Conservation (phyloP, 2,888 invertebrate species). For the Gandaritis pyraliata region DNA sequence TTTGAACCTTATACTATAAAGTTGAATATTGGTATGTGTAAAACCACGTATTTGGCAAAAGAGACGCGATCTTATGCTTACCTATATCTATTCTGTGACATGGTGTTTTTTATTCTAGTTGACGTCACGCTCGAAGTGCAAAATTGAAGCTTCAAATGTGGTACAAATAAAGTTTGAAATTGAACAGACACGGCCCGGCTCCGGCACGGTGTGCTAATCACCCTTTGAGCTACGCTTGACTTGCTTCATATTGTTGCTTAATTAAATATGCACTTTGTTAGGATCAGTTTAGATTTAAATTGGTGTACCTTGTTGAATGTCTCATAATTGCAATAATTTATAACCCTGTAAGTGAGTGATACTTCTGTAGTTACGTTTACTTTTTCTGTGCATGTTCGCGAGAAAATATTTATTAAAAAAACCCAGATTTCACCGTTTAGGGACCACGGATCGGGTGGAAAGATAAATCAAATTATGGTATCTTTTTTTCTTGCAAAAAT, state of each 20-base stretch:
- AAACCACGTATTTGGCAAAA: no score
- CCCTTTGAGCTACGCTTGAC: background rate
- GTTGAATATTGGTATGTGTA: no score
- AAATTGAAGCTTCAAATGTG: no score
- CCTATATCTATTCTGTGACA: no score
- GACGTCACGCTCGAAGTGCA: no score
- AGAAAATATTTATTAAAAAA: background rate
- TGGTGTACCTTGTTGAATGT: background rate
- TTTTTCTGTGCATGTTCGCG: background rate
- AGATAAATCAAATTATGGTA: background rate
- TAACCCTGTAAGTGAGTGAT: background rate
- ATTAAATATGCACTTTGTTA: constrained; percentile 1
- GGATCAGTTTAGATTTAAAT: background rate
- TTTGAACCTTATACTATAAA: no score
- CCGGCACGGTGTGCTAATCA: no score
- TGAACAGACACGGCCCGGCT: no score
- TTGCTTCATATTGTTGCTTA: background rate
- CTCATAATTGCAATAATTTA: no score
- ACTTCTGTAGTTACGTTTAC: background rate
- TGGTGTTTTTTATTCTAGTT: no score
- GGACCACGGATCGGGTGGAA: background rate
- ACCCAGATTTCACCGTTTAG: background rate
- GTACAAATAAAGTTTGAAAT: no score
- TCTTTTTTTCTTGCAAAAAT: background rate
- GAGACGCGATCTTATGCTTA: no score